Evolutionary conservation across 2,797 vertebrate species (phyloP).

Genomic region (Acipenser oxyrinchus): DNA sequence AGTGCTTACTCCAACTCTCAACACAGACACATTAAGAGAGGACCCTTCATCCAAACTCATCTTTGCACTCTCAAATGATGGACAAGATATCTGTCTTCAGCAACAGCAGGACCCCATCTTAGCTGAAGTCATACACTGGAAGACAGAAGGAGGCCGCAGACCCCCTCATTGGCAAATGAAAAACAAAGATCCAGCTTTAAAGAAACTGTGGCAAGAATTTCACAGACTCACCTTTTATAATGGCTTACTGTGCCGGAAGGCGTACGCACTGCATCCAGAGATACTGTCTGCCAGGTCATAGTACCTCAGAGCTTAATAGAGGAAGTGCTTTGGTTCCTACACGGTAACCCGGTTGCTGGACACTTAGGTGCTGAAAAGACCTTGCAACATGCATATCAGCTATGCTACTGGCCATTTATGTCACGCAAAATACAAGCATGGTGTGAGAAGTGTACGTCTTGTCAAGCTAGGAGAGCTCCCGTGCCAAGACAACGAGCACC

Average conservation of each 20-base stretch:
- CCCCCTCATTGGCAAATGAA: slow-evolving; percentile 18
- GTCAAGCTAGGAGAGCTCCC: slow-evolving; percentile 15
- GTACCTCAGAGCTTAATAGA: slow-evolving; percentile 7
- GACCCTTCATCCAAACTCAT: too few species aligned
- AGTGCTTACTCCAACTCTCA: too few species aligned
- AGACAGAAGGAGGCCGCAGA: too few species aligned
- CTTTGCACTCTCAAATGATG: too few species aligned
- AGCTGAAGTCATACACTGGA: slow-evolving; percentile 15
- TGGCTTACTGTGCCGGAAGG: slow-evolving; percentile 14
- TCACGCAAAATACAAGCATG: slow-evolving; percentile 12
- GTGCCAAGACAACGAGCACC: slow-evolving; percentile 11
- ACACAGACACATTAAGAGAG: too few species aligned
- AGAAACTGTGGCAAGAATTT: background rate
- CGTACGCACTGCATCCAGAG: slow-evolving; percentile 9
- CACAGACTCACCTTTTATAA: slow-evolving; percentile 20
- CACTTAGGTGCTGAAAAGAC: slow-evolving; percentile 14
- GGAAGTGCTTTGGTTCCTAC: slow-evolving; percentile 8
- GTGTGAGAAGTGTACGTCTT: slow-evolving; percentile 21
- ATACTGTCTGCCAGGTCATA: slow-evolving; percentile 14
- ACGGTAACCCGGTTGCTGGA: slow-evolving; percentile 6
- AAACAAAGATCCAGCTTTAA: slow-evolving; percentile 8
- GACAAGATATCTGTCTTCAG: background rate
- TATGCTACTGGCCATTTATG: background rate
- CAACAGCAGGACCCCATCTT: slow-evolving; percentile 2
- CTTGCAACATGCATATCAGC: slow-evolving; percentile 18